Percentiles rank a stretch among this genome's conserved stretches.
phyloP scores from a whole-genome alignment of 2,113 vertebrate genomes.

The Burhinus bistriatus region DNA sequence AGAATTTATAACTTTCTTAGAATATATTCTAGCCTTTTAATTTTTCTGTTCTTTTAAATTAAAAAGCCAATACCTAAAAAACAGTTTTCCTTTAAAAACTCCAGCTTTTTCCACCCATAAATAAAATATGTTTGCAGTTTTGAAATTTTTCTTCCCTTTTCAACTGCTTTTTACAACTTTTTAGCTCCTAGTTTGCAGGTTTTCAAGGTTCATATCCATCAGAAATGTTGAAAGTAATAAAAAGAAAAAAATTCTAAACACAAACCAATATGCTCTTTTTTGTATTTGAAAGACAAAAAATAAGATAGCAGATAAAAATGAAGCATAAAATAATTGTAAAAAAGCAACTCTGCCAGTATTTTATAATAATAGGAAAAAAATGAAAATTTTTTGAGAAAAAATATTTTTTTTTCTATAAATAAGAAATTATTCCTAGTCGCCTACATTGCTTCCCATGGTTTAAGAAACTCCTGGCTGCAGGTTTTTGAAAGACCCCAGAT shows the following conservation, averaged over 20 bases:
- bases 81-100: background rate
- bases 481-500: background rate
- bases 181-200: background rate
- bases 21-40: background rate
- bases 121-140: background rate
- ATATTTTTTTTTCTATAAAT: background rate
- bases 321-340: background rate
- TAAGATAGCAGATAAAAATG: background rate
- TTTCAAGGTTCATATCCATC: background rate
- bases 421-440: background rate
- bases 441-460: background rate
- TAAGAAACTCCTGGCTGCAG: background rate
- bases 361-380: background rate
- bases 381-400: background rate
- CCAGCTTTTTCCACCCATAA: background rate
- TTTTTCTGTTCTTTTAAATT: background rate
- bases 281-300: background rate
- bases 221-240: background rate
- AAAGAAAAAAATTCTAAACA: background rate
- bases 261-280: rapidly evolving
- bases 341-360: background rate
- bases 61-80: background rate
- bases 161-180: background rate
- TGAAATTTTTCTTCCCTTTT: background rate
- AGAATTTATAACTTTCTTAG: background rate